phyloP scores from a whole-genome alignment of 2,797 vertebrate genomes.

The Falco berigora region DNA sequence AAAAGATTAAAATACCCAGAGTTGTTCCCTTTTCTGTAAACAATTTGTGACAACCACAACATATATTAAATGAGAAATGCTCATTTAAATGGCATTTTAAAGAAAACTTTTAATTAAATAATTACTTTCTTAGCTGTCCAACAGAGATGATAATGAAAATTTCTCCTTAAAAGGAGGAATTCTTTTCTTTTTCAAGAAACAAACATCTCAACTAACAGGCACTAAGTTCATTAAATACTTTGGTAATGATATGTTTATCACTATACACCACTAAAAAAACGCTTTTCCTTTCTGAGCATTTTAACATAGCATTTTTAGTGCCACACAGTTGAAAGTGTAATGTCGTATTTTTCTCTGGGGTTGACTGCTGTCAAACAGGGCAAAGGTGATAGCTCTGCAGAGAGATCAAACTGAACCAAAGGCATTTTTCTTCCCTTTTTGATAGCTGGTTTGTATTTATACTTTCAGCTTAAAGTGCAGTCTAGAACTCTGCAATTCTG shows the following conservation, averaged over 20 bases:
- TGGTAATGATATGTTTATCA: neutral
- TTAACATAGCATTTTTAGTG: neutral
- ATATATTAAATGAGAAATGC: neutral
- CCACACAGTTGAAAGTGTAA: neutral
- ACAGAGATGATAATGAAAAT: neutral
- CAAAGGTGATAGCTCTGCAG: neutral
- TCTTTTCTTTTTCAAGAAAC: neutral
- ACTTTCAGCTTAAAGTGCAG: neutral
- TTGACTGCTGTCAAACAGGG: neutral
- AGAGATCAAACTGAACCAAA: neutral
- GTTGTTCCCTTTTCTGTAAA: neutral
- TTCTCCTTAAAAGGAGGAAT: neutral
- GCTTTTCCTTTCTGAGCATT: neutral
- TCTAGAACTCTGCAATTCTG: neutral
- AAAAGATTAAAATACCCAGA: neutral
- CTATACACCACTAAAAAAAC: neutral
- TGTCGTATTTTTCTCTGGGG: neutral
- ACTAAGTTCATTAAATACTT: neutral
- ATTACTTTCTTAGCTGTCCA: neutral
- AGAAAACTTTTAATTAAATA: neutral
- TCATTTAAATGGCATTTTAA: neutral
- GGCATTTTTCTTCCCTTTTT: neutral
- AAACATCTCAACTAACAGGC: neutral
- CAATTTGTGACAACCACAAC: neutral
- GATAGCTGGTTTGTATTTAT: neutral